A percentile compares a stretch with the other conserved stretches of the same genome.
Conservation (phyloP, 1,140 invertebrate genomes). For the Anoplolepis gracilipes region DNA sequence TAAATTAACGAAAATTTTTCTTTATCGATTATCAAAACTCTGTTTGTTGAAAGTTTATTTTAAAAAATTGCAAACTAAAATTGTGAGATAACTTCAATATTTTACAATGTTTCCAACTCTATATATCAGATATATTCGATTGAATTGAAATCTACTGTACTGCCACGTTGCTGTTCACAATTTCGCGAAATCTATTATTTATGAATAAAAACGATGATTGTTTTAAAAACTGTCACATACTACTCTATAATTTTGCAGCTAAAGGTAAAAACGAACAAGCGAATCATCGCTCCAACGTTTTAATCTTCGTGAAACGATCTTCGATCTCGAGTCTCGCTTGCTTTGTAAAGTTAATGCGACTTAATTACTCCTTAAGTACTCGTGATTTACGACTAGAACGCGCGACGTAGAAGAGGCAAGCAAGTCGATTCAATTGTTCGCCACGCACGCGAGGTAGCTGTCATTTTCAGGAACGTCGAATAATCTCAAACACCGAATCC, state of each 20-base stretch:
- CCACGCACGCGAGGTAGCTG: conserved; percentile 32
- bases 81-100: not conserved
- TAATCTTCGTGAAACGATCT: conserved; percentile 46
- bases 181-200: not conserved
- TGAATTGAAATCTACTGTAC: not conserved
- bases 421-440: conserved; percentile 40
- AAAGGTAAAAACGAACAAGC: conserved; percentile 9
- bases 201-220: not conserved
- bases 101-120: not conserved
- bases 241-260: not conserved
- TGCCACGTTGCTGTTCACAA: not conserved
- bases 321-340: conserved; percentile 39
- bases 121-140: not conserved
- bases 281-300: conserved; percentile 21
- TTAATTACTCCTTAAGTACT: conserved; percentile 52
- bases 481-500: conserved; percentile 18
- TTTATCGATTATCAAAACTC: not conserved
- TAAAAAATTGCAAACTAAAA: conserved; percentile 5
- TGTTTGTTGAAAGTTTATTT: no score
- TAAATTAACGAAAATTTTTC: not conserved
- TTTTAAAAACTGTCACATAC: not conserved
- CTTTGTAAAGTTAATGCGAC: conserved; percentile 48
- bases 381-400: conserved; percentile 52
- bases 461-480: conserved; percentile 41
- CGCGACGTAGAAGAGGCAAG: conserved; percentile 37